Evolutionary conservation across 2,797 vertebrate genomes (phyloP).

Genomic region (Lagocephalus sceleratus): DNA sequence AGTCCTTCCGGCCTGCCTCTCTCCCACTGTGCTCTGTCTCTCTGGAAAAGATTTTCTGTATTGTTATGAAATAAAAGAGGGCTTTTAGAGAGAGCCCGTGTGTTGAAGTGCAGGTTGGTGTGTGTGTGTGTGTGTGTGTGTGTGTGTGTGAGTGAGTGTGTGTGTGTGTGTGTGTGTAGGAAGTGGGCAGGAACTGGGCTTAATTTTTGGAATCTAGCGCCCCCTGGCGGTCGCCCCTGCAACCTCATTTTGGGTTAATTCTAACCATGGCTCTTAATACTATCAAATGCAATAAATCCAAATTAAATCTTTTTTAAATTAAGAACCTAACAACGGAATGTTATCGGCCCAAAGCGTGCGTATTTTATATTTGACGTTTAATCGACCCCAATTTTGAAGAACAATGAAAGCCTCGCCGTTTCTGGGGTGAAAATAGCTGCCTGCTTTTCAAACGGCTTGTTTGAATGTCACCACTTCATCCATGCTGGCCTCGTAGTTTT

Average conservation of each 20-base stretch:
- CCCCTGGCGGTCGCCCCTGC: conserved; percentile 25
- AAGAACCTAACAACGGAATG: background rate
- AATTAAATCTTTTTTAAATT: background rate
- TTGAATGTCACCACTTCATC: conserved; percentile 31
- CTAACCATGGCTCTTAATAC: no score
- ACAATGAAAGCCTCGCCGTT: conserved; percentile 7
- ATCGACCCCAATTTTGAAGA: background rate
- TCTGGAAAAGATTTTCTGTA: conserved; percentile 26
- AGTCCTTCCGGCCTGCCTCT: conserved; percentile 2
- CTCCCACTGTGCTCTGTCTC: conserved; percentile 26
- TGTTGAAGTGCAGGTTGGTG: conserved; percentile 4
- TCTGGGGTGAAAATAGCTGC: conserved; percentile 9
- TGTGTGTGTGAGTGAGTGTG: background rate
- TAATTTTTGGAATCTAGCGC: conserved; percentile 26
- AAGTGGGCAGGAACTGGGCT: background rate
- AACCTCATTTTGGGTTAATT: no score
- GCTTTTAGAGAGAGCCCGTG: conserved; percentile 23
- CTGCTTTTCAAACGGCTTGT: conserved; percentile 34
- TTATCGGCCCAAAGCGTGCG: background rate
- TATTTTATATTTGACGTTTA: background rate
- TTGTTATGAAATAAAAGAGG: conserved; percentile 26
- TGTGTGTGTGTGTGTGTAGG: background rate
- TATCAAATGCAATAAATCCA: no score
- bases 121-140: conserved; percentile 8
- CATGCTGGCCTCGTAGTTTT: conserved; percentile 6